Base-by-base conservation (phyloP, 2,888 invertebrate genomes). In the Lithosia quadra region DNA sequence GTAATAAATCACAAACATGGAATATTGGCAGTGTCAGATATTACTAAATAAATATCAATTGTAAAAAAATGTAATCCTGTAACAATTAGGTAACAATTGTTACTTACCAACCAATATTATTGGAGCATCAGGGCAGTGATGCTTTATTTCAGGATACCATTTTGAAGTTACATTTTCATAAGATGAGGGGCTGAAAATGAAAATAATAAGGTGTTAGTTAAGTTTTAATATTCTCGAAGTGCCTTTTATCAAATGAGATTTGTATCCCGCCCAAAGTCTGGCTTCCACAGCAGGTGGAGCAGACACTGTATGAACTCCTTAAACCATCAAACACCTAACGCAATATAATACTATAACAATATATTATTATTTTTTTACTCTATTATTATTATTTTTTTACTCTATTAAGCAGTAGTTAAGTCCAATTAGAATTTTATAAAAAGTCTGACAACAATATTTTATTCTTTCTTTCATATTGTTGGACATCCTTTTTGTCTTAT, bases 81-180 rank as follows among this genome's bases (percentile, higher is more conserved):
- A 28, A 28, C 28, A 28, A 28, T 28, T 18, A 49, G 15, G 15
- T 24, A 62, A 39, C 21, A 36, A 13, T 0, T 60, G 58, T 57
- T 81, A 91, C 97, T 95, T 92, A 98, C 99, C 99, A 92, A 99
- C 99, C 94, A 99, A 96, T 91, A 99, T 98, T 93, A 99, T 99
- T 74, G 99, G 99, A 79, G 99, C 99, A 95, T 99, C 99, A 75
- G 99, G 99, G 96, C 99, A 99, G 92, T 99, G 99, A 94, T 99
- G 99, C 95, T 99, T 99, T 86, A 99, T 99, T 96, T 99, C 99
- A 80, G 99, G 99, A 95, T 99, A 99, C 99, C 99, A 99, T 96
- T 99, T 99, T 80, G 99, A 99, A 88, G 98, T 98, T 77, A 99
- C 99, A 96, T 99, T 99, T 96, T 99, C 99, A 96, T 99, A 99